A percentile compares a stretch with the other conserved stretches of the same genome.
Evolutionary conservation across 1,140 invertebrate species (phyloP).

Genomic region (Eubasilissa regina): DNA sequence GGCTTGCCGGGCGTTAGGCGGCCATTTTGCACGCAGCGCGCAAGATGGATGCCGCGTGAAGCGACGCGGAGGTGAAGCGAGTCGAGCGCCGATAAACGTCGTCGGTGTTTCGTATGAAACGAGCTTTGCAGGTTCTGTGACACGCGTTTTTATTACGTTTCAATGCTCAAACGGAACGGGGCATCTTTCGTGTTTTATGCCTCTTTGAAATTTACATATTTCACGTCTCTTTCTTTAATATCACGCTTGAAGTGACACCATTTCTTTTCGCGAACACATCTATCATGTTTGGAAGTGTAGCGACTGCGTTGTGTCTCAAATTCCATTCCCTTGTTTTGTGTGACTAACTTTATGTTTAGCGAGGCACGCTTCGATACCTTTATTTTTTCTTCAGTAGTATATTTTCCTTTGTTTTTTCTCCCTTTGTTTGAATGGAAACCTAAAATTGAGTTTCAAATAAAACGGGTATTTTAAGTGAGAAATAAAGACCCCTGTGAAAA

Average conservation of each 20-base stretch:
- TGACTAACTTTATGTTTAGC: slow-evolving; percentile 56
- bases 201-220: slow-evolving; percentile 57
- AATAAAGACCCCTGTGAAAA: too few relatives aligned
- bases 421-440: background rate
- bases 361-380: slow-evolving; percentile 29
- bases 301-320: slow-evolving; percentile 55
- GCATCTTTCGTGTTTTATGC: slow-evolving; percentile 37
- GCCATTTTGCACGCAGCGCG: slow-evolving; percentile 17
- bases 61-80: background rate
- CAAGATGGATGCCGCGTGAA: slow-evolving; percentile 12
- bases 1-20: slow-evolving; percentile 41
- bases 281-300: slow-evolving; percentile 59
- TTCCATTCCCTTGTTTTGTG: slow-evolving; percentile 54
- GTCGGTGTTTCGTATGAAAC: background rate
- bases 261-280: slow-evolving; percentile 59
- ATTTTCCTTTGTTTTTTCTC: background rate
- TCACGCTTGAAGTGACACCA: slow-evolving; percentile 60
- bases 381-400: background rate
- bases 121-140: slow-evolving; percentile 27
- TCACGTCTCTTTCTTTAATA: slow-evolving; percentile 60
- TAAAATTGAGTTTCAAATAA: slow-evolving; percentile 2
- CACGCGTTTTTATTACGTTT: slow-evolving; percentile 36
- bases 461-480: background rate
- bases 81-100: slow-evolving; percentile 12
- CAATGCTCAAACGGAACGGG: slow-evolving; percentile 22